Base-by-base conservation (phyloP, 2,113 vertebrate species). In the Calonectris borealis region DNA sequence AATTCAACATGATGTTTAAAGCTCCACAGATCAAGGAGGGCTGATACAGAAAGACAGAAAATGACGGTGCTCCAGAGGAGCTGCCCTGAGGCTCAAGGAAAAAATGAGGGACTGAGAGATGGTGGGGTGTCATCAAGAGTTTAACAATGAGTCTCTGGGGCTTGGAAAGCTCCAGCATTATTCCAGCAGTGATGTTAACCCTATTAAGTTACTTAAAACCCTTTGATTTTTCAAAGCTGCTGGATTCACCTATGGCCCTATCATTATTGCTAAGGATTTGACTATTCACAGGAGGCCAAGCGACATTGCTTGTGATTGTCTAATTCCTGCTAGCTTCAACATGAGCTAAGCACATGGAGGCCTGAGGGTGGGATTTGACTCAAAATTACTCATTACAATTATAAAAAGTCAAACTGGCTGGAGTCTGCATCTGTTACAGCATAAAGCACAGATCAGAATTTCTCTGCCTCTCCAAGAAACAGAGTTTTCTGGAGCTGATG, bases 1-100 rank as follows among this genome's bases (percentile, higher is more conserved):
- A 94, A 96, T 95, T 95, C 93, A 96, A 58, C 57, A 16, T 79
- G 54, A 81, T 60, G 52, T 93, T 96, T 97, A 94, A 98, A 95
- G 97, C 96, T 97, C 81, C 94, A 94, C 26, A 91, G 95, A 97
- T 97, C 95, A 97, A 98, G 96, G 91, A 86, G 81, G 49, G 40
- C 75, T 94, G 94, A 90, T 91, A 81, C n/a, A 76, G 68, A 87
- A 52, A 95, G 57, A 71, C 38, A 95, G 68, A 95, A 96, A 94
- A 94, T 82, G 68, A 86, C 38, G 9, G 14, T 15, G 60, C 66
- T 92, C 83, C 84, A 83, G 77, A 85, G 70, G 64, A 82, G 64
- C 73, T 97, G 93, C 95, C 93, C 72, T 55, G 72, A 85, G 94
- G 94, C 94, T 85, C 52, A 86, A 91, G 77, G 29, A 3, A 64